Evolutionary conservation across 1,140 invertebrate species (phyloP).

Genomic region (Tetragnatha versicolor): DNA sequence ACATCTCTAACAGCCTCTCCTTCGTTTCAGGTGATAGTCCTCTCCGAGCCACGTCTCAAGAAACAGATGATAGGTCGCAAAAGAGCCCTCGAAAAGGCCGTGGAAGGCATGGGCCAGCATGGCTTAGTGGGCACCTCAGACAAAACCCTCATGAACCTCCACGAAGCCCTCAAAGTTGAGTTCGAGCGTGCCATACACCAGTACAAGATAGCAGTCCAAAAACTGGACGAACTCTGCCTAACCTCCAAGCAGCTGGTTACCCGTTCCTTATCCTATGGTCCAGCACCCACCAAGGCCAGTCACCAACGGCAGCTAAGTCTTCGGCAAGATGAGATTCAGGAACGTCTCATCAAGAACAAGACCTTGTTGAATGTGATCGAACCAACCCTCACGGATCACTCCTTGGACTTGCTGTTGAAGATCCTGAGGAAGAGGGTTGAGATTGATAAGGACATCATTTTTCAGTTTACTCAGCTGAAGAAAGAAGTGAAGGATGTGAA

Average conservation of each 20-base stretch:
- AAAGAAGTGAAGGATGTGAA: slow-evolving; percentile 74
- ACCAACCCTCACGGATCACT: slow-evolving; percentile 69
- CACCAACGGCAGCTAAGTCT: slow-evolving; percentile 88
- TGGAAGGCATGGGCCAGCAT: slow-evolving; percentile 85
- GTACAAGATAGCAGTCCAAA: slow-evolving; percentile 86
- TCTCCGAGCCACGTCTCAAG: slow-evolving; percentile 69
- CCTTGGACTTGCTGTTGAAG: slow-evolving; percentile 69
- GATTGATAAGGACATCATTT: slow-evolving; percentile 74
- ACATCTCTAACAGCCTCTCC: too few species aligned
- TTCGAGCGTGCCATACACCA: slow-evolving; percentile 82
- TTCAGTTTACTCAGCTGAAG: slow-evolving; percentile 71
- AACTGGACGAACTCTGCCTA: slow-evolving; percentile 80
- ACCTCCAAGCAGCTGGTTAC: slow-evolving; percentile 62
- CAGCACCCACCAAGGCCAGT: slow-evolving; percentile 84
- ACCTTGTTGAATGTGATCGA: slow-evolving; percentile 85
- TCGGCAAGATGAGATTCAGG: slow-evolving; percentile 76
- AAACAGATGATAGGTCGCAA: slow-evolving; percentile 72
- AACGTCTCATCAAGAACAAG: slow-evolving; percentile 90
- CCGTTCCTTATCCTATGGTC: slow-evolving; percentile 69
- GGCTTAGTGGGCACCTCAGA: slow-evolving; percentile 76
- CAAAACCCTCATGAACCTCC: slow-evolving; percentile 69
- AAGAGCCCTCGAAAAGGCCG: slow-evolving; percentile 79
- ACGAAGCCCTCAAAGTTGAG: slow-evolving; percentile 71
- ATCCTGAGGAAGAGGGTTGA: slow-evolving; percentile 74
- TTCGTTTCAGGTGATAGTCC: slow-evolving; percentile 65